Conservation (phyloP, 2,113 vertebrate genomes). For the Hylia prasina region DNA sequence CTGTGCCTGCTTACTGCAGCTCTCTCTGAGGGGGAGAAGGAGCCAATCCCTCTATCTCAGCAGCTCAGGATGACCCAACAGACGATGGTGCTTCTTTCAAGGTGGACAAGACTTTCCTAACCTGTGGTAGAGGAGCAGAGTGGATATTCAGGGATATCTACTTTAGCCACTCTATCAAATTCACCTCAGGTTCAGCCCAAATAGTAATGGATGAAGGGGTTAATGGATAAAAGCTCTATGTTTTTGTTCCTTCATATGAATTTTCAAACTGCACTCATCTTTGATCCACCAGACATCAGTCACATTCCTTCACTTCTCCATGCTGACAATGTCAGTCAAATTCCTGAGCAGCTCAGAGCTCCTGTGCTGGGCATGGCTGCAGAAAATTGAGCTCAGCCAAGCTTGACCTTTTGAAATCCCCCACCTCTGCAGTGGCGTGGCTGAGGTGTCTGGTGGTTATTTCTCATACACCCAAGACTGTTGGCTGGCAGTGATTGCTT, state of each 20-base stretch:
- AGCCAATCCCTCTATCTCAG: neutral
- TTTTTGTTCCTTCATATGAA: neutral
- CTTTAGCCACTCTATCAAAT: neutral
- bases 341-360: neutral
- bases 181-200: neutral
- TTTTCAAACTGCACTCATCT: neutral
- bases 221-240: neutral
- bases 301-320: neutral
- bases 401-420: neutral
- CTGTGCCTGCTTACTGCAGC: neutral
- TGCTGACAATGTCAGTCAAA: neutral
- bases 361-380: neutral
- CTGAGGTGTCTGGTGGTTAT: neutral
- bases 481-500: neutral
- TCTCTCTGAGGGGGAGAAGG: neutral
- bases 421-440: fast-evolving
- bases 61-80: neutral
- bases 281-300: neutral
- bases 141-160: neutral
- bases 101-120: neutral
- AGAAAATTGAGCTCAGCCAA: neutral
- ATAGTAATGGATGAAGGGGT: neutral
- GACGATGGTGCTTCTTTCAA: neutral
- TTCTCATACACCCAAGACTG: neutral
- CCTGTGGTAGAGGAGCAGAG: neutral